Base-by-base conservation (phyloP, 2,888 invertebrate species). In the Eudasyphora cyanicolor region DNA sequence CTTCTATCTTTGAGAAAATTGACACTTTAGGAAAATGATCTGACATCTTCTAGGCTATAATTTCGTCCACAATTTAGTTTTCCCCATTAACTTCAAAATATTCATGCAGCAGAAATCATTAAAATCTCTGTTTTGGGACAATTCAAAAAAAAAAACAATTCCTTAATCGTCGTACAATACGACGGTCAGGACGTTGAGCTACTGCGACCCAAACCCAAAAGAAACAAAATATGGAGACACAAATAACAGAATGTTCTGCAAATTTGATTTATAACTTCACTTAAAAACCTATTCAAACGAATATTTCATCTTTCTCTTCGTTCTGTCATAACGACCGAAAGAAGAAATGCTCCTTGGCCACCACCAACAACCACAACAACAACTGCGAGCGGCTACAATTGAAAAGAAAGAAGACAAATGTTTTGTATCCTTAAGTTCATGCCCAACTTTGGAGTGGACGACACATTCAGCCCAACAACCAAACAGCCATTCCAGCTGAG, bases 251-350 rank as follows among this genome's bases (percentile, higher is more conserved):
- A 67, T 38, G 38, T 82, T 45, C 24, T 71, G 38, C 5, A 17
- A 32, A 60, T 76, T 82, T 86, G 86, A 86, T 85, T 86, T 86
- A 86, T 82, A 76, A 82, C 86, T 82, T 85, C 80, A 86, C 86
- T 86, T 85, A 85, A 86, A 86, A 86, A 83, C 82, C 86, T 82
- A 85, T 86, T 85, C 75, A 83, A 81, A 82, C 70, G 73, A 64
- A 80, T 75, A 80, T 74, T 80, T 83, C 79, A 83, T 77, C 75
- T 74, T 62, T 64, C 51, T 71, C 69, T 67, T 21, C n/a, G n/a
- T 42, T 77, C 45, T 54, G 70, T 38, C 67, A 67, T 24, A 67
- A 67, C 21, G 67, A 67, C n/a, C n/a, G n/a, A n/a, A n/a, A n/a
- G n/a, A 64, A 67, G 42, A 67, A 67, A 21, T 64, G 21, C 29